phyloP scores from a whole-genome alignment of 2,797 vertebrate genomes.

The Octomys mimax region DNA sequence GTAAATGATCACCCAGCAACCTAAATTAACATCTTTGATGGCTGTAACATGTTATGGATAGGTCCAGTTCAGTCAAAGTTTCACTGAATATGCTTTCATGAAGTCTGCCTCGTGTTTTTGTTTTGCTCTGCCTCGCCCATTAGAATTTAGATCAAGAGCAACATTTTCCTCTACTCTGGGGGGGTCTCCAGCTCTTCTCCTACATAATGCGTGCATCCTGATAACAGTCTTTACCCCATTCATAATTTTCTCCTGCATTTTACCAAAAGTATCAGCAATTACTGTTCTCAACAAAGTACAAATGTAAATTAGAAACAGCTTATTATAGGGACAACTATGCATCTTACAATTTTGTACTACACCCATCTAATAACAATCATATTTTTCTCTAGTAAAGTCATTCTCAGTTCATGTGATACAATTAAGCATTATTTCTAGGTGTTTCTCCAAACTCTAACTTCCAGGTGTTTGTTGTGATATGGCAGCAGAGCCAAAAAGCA shows the following conservation, averaged over 20 bases:
- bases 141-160: background rate
- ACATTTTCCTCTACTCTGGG: background rate
- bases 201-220: background rate
- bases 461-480: background rate
- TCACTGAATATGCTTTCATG: background rate
- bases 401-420: background rate
- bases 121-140: background rate
- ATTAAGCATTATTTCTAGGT: background rate
- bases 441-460: slow-evolving; percentile 12
- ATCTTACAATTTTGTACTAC: background rate
- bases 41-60: background rate
- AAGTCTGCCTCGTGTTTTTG: background rate
- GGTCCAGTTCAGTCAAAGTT: background rate
- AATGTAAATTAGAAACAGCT: slow-evolving; percentile 10
- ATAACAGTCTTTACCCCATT: background rate
- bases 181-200: slow-evolving; percentile 13
- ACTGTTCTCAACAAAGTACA: background rate
- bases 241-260: background rate
- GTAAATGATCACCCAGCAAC: background rate
- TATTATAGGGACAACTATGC: background rate
- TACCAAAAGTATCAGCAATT: slow-evolving; percentile 29
- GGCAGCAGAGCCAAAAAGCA: background rate
- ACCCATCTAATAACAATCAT: background rate
- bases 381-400: background rate
- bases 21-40: background rate